Base-by-base conservation (phyloP, 2,113 vertebrate species). In the Cyprinus carpio region DNA sequence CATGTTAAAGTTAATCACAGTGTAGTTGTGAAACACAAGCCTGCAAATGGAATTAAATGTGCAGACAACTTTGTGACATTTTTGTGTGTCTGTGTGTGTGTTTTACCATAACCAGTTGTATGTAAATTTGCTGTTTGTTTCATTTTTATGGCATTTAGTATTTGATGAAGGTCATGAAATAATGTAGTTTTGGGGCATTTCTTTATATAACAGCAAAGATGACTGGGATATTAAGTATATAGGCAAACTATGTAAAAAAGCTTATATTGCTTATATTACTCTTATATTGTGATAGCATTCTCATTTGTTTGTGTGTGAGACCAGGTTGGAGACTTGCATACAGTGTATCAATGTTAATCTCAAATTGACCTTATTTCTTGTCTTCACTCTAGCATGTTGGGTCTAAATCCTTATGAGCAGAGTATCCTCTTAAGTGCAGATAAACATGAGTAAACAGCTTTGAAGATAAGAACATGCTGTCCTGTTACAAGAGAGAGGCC, bases 401-500 rank as follows among this genome's bases (percentile, higher is more conserved):
- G 75, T 34, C 49, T 12, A 20, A 74, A 74, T 74, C 71, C 71
- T 34, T 77, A 58, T 77, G 49, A 58, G 51, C 71, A 76, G 46
- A 31, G 46, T 76, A 75, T 51, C 74, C n/a, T 76, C 74, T 31
- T 76, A 76, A 76, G 75, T 16, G 4, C 16, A 54, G 75, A 49
- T 76, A 76, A 76, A 76, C 75, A 54, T 76, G 75, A 51, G 54
- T 54, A 76, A 76, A 76, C 27, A 31, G 46, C 46, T 76, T 76
- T 76, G 27, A 56, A 56, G 75, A 77, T 56, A 56, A 77, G 49
- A 56, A 77, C 75, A 77, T 56, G 7, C 75, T 77, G 75, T 77
- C 49, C 49, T 31, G 16, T 77, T 23, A 56, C 10, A 34, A 56
- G 71, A 74, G 71, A 74, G n/a, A 74, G 71, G 71, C 71, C 40